A percentile compares a stretch with the other conserved stretches of the same genome.
These are phyloP conservation scores for Calypte anna DNA, from an alignment of 2,113 vertebrate species.

Conservation along the genomic window DNA sequence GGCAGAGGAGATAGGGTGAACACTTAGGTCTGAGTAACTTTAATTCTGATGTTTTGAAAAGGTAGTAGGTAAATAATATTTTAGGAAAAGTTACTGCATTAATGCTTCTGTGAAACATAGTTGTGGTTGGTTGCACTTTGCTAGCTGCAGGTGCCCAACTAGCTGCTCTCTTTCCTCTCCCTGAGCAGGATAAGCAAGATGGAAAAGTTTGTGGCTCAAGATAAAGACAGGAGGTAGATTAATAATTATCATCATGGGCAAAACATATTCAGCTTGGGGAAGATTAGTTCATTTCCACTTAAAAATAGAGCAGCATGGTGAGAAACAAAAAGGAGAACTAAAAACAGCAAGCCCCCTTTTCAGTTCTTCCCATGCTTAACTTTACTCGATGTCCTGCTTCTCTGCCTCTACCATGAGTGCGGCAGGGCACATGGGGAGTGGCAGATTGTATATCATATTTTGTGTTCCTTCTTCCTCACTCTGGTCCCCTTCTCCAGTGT, in stretches of 20 bases:
- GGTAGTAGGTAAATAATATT: neutral
- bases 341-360: neutral
- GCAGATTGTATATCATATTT: fast-evolving
- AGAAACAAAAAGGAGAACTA: neutral
- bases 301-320: neutral
- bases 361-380: neutral
- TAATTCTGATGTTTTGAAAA: neutral
- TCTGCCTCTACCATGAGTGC: neutral
- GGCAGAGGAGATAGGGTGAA: neutral
- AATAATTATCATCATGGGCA: neutral
- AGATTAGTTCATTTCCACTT: neutral
- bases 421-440: neutral
- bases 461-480: fast-evolving
- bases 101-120: neutral
- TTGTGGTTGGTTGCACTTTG: neutral
- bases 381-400: neutral
- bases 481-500: neutral
- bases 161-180: fast-evolving
- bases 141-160: neutral
- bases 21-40: neutral
- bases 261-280: neutral
- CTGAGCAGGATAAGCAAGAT: neutral
- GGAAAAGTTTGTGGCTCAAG: neutral
- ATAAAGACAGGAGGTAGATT: neutral
- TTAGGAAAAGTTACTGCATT: neutral